A percentile compares a stretch with the other conserved stretches of the same genome.
Evolutionary conservation across 2,113 vertebrate species (phyloP).

Genomic region (human (Homo sapiens)): DNA sequence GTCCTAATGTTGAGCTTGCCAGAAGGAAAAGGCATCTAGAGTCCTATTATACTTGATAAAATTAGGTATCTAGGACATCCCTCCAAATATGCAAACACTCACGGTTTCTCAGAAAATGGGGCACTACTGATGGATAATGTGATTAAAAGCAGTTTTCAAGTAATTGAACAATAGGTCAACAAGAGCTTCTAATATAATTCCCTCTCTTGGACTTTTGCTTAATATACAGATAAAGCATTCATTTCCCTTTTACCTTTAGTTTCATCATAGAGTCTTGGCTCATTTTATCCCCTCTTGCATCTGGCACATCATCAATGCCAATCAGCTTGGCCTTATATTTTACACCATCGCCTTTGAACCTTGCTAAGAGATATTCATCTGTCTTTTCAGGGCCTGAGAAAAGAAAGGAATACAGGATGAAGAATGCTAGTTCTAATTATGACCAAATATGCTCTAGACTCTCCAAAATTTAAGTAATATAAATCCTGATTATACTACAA

Average conservation of each 20-base stretch:
- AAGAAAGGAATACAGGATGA: slow-evolving; percentile 6
- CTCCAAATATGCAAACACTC: neutral
- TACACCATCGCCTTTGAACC: slow-evolving; percentile 96
- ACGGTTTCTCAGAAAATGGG: neutral
- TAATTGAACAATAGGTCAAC: neutral
- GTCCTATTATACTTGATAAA: neutral
- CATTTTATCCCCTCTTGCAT: slow-evolving; percentile 97
- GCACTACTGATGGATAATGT: neutral
- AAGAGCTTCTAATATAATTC: neutral
- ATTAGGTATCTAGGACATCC: neutral
- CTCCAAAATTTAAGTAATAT: neutral
- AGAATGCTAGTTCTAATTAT: neutral
- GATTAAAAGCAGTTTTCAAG: neutral
- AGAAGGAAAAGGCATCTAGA: neutral
- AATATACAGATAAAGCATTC: neutral
- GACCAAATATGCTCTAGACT: neutral
- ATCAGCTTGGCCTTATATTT: slow-evolving; percentile 98
- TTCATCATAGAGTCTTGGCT: slow-evolving; percentile 99
- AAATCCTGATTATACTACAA: neutral
- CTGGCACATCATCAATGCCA: slow-evolving; percentile 94
- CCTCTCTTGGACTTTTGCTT: neutral
- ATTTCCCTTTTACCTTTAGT: slow-evolving; percentile 89
- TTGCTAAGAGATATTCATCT: slow-evolving; percentile 92
- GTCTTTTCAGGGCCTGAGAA: slow-evolving; percentile 91
- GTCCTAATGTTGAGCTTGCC: neutral